Evolutionary conservation across 2,113 vertebrate species (phyloP).

Genomic region (Lagopus leucura): DNA sequence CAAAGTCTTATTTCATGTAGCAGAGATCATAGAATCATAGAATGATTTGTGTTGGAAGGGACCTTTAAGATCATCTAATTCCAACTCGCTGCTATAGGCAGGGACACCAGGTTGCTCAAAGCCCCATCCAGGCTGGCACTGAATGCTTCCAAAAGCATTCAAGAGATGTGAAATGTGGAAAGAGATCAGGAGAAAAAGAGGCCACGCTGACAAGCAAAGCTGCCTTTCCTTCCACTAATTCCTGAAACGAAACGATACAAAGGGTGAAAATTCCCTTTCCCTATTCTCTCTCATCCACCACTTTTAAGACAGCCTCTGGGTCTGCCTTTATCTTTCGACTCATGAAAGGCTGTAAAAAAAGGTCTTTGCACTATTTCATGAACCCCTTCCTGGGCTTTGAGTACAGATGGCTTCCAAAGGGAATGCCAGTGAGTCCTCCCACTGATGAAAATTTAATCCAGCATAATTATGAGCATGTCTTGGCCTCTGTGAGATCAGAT

Average conservation of each 20-base stretch:
- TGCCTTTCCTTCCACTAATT: neutral
- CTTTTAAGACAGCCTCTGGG: fast-evolving
- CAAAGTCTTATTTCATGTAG: neutral
- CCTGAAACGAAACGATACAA: neutral
- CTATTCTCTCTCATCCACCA: neutral
- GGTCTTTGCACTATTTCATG: neutral
- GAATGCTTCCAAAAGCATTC: too few relatives aligned
- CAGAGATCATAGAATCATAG: neutral
- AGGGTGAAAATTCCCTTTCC: neutral
- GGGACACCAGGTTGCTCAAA: too few relatives aligned
- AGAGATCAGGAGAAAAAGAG: neutral
- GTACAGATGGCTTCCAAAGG: neutral
- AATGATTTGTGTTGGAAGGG: too few relatives aligned
- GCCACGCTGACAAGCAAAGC: fast-evolving
- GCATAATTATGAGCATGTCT: neutral
- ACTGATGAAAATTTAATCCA: neutral
- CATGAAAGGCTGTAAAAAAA: neutral
- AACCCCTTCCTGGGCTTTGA: neutral
- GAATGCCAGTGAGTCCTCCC: neutral
- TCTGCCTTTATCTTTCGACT: neutral
- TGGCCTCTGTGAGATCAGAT: neutral
- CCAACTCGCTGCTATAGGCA: too few relatives aligned
- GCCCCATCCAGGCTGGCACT: too few relatives aligned
- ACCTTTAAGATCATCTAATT: too few relatives aligned
- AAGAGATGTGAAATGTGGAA: too few relatives aligned